Percentiles rank a stretch among this genome's conserved stretches.
These are phyloP conservation scores for Orthonychiurus folsomi DNA, from an alignment of 2,888 invertebrate genomes.

Conservation along the genomic window DNA sequence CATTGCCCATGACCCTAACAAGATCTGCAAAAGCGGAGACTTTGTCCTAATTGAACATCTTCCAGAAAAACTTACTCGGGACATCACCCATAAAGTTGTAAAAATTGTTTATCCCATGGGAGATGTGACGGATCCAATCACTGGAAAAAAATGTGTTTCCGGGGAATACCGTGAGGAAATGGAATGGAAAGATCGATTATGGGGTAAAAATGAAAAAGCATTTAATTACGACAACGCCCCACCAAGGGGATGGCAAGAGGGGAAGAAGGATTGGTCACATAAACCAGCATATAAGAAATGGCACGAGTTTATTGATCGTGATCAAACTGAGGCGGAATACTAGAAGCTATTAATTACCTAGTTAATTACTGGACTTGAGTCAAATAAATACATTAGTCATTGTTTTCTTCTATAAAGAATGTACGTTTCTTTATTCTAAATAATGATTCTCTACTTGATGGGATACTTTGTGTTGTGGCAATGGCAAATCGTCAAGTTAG, in stretches of 20 bases:
- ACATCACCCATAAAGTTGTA: conserved; percentile 69
- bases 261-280: conserved; percentile 70
- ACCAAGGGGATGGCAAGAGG: conserved; percentile 70
- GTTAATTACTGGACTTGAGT: too few species aligned
- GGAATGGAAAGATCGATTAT: conserved; percentile 26
- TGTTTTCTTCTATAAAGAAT: too few species aligned
- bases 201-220: conserved; percentile 35
- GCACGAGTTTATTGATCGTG: conserved; percentile 64
- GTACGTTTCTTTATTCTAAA: too few species aligned
- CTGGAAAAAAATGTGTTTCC: conserved; percentile 66
- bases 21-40: conserved; percentile 70
- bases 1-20: conserved; percentile 69
- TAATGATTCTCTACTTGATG: too few species aligned
- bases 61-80: conserved; percentile 60
- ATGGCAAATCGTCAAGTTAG: too few species aligned
- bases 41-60: conserved; percentile 67
- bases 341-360: background rate
- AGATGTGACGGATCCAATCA: conserved; percentile 76
- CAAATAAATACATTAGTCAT: too few species aligned
- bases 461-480: too few species aligned
- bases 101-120: conserved; percentile 72
- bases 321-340: conserved; percentile 55
- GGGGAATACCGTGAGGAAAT: conserved; percentile 54
- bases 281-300: conserved; percentile 67
- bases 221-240: conserved; percentile 63